Conservation (phyloP, 2,888 invertebrate species). For the Rambutsinella grinnellia region DNA sequence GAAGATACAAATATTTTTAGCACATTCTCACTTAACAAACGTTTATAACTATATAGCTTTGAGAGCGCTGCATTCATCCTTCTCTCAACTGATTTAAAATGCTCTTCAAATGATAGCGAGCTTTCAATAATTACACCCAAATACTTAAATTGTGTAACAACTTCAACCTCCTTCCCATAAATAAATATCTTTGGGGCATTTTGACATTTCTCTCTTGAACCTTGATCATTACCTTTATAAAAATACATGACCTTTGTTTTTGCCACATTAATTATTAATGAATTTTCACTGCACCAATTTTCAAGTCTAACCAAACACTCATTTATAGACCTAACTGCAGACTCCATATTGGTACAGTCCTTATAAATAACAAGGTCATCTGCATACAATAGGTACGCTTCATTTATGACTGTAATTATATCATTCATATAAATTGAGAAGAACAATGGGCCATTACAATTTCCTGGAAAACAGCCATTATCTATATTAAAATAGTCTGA, state of each 20-base stretch:
- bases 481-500: neutral
- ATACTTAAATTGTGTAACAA: slow-evolving; percentile 23
- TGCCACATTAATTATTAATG: neutral
- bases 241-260: slow-evolving; percentile 16
- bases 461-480: slow-evolving; percentile 12
- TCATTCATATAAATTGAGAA: slow-evolving; percentile 18
- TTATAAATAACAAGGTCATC: slow-evolving; percentile 15
- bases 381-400: slow-evolving; percentile 10
- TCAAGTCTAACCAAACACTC: neutral
- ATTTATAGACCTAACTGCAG: neutral
- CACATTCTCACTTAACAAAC: neutral
- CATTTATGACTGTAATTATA: neutral
- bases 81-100: neutral
- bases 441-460: slow-evolving; percentile 2
- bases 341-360: slow-evolving; percentile 3
- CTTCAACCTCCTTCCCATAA: neutral
- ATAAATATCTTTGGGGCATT: neutral
- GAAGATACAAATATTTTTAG: neutral
- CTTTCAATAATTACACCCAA: slow-evolving; percentile 17
- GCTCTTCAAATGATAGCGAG: neutral
- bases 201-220: neutral
- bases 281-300: neutral
- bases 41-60: no score
- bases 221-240: neutral
- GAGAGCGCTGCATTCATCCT: slow-evolving; percentile 4